Conservation (phyloP, 1,140 invertebrate genomes). For the Hormaphis cornu region DNA sequence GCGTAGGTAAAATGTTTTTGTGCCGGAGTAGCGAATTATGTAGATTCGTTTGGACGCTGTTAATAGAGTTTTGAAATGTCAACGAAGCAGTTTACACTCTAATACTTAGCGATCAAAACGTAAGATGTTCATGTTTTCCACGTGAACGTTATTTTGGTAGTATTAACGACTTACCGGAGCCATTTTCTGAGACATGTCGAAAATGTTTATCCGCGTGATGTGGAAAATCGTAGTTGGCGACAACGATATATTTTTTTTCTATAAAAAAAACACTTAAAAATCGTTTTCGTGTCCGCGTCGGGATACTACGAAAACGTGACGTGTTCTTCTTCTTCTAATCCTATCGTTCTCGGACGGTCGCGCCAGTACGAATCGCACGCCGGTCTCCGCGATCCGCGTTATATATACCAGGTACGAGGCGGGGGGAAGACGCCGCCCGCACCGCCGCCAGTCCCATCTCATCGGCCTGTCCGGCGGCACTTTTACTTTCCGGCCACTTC, state of each 20-base stretch:
- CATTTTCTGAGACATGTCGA: neutral
- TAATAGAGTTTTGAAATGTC: too few relatives aligned
- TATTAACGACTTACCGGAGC: slow-evolving; percentile 3
- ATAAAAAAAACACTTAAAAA: neutral
- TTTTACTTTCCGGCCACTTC: neutral
- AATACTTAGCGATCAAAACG: too few relatives aligned
- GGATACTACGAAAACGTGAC: too few relatives aligned
- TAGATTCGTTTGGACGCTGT: too few relatives aligned
- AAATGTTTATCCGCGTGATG: neutral
- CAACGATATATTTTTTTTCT: neutral
- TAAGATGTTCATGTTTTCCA: too few relatives aligned
- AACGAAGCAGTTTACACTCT: too few relatives aligned
- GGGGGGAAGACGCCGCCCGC: neutral
- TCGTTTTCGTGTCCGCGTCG: neutral
- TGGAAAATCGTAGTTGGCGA: neutral
- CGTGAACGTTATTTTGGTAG: too few relatives aligned
- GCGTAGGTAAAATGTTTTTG: too few relatives aligned
- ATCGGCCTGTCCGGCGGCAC: neutral
- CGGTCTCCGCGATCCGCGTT: neutral
- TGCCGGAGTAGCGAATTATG: too few relatives aligned
- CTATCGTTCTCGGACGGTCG: slow-evolving; percentile 6
- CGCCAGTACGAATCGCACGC: slow-evolving; percentile 1
- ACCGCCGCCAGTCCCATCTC: too few relatives aligned
- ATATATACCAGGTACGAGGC: slow-evolving; percentile 6
- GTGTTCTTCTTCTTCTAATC: neutral